These are phyloP conservation scores for Eupeodes corollae DNA, from an alignment of 1,140 invertebrate species.

Conservation along the genomic window DNA sequence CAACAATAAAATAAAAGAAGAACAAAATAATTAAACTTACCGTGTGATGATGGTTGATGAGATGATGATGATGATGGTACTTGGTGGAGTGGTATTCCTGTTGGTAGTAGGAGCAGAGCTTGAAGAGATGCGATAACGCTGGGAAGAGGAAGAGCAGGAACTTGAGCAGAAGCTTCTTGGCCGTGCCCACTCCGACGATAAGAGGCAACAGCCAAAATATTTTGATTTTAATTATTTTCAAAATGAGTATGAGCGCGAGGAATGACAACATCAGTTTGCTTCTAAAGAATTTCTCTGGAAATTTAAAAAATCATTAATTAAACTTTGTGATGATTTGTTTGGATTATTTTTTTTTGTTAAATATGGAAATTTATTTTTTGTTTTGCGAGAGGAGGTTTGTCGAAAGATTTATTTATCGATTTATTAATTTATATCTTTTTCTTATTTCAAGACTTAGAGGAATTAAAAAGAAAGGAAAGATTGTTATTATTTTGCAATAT, in stretches of 20 bases:
- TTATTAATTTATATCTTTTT: too few relatives aligned
- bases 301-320: slow-evolving; percentile 1
- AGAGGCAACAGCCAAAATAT: slow-evolving; percentile 63
- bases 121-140: slow-evolving; percentile 68
- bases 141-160: slow-evolving; percentile 69
- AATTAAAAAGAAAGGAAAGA: too few relatives aligned
- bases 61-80: slow-evolving; percentile 69
- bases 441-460: too few relatives aligned
- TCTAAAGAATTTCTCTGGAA: slow-evolving; percentile 64
- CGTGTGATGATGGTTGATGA: slow-evolving; percentile 52
- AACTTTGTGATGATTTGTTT: not conserved
- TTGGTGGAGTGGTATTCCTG: slow-evolving; percentile 55
- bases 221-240: slow-evolving; percentile 67
- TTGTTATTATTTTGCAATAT: too few relatives aligned
- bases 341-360: too few relatives aligned
- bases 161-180: slow-evolving; percentile 71
- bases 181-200: slow-evolving; percentile 60
- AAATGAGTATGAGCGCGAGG: slow-evolving; percentile 59
- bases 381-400: too few relatives aligned
- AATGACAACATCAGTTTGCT: slow-evolving; percentile 61
- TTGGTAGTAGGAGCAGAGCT: slow-evolving; percentile 70
- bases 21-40: slow-evolving; percentile 25
- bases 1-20: slow-evolving; percentile 6
- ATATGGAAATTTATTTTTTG: too few relatives aligned
- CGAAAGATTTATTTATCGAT: too few relatives aligned